Conservation (phyloP, 2,888 invertebrate species). For the Eupithecia vulgata region DNA sequence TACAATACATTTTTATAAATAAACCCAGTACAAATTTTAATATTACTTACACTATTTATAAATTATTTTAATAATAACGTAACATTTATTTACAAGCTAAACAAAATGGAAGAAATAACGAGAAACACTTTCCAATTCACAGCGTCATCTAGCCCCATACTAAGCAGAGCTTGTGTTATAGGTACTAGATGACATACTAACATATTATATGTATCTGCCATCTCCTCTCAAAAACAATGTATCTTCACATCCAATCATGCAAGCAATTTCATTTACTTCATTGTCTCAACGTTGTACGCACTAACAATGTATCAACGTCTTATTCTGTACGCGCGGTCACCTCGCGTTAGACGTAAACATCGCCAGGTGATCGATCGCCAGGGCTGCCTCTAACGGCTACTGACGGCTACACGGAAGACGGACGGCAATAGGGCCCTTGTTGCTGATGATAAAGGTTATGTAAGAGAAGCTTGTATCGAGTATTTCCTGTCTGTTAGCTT, state of each 20-base stretch:
- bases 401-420: conserved; percentile 21
- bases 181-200: too few relatives aligned
- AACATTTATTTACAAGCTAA: too few relatives aligned
- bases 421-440: conserved; percentile 13
- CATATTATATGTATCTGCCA: too few relatives aligned
- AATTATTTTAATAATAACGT: too few relatives aligned
- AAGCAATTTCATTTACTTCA: background rate
- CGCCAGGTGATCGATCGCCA: conserved; percentile 57
- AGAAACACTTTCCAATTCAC: too few relatives aligned
- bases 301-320: conserved; percentile 37
- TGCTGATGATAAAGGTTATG: conserved; percentile 14
- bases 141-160: too few relatives aligned
- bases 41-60: too few relatives aligned
- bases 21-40: too few relatives aligned
- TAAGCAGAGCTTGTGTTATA: too few relatives aligned
- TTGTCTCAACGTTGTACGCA: conserved; percentile 26
- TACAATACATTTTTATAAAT: too few relatives aligned
- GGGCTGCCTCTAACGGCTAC: conserved; percentile 34
- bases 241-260: background rate
- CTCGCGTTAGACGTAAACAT: conserved; percentile 47
- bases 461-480: conserved; percentile 2
- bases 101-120: too few relatives aligned
- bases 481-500: background rate
- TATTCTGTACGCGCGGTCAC: conserved; percentile 38
- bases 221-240: background rate